Evolutionary conservation across 2,797 vertebrate species (phyloP).

Genomic region (Pseudochirops corinnae): DNA sequence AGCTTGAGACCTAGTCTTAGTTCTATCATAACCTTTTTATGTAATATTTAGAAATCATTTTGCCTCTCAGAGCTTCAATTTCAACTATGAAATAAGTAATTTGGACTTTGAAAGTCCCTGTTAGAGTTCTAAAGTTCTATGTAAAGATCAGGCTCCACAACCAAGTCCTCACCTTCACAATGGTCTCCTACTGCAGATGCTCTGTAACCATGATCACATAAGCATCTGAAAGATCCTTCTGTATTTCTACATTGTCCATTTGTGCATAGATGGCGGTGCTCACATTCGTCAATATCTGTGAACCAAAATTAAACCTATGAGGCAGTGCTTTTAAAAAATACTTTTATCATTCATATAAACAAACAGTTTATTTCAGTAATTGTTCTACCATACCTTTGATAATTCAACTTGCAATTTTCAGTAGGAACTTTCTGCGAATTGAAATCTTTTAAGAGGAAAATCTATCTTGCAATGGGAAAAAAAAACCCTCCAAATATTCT

Average conservation of each 20-base stretch:
- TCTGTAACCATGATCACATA: slow-evolving; percentile 91
- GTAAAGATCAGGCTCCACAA: not conserved
- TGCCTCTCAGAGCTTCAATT: not conserved
- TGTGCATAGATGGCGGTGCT: slow-evolving; percentile 88
- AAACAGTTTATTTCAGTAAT: not conserved
- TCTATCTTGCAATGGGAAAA: not conserved
- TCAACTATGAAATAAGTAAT: slow-evolving; percentile 13
- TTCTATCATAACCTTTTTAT: not conserved
- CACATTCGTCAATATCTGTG: slow-evolving; percentile 94
- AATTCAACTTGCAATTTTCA: slow-evolving; percentile 12
- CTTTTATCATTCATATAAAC: not conserved
- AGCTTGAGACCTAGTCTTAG: not conserved
- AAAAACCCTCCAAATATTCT: not conserved
- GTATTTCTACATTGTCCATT: slow-evolving; percentile 95
- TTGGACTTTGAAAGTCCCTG: not conserved
- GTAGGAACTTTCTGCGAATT: not conserved
- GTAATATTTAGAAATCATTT: not conserved
- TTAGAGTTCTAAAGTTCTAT: not conserved
- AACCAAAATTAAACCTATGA: slow-evolving; percentile 25
- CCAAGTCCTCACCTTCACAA: slow-evolving; percentile 90
- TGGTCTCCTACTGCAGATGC: slow-evolving; percentile 88
- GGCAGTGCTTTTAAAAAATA: not conserved
- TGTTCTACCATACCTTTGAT: not conserved
- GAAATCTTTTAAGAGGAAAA: not conserved
- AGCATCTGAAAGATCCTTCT: slow-evolving; percentile 93